Evolutionary conservation across 2,888 invertebrate species (phyloP).

Genomic region (Callimorpha dominula): DNA sequence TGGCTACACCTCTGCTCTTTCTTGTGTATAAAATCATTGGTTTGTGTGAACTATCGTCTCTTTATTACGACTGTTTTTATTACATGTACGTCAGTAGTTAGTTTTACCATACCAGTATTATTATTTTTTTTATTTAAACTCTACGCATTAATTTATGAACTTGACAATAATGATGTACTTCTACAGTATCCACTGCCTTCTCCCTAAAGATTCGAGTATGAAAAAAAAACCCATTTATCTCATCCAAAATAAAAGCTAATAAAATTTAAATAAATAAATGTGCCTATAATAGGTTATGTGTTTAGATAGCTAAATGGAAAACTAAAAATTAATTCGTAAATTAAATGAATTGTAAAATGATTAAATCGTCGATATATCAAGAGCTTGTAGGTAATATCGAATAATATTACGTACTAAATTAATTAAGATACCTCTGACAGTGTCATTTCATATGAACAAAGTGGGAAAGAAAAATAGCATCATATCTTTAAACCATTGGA

Average conservation of each 20-base stretch:
- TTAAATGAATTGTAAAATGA: slow-evolving; percentile 61
- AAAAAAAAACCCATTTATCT: slow-evolving; percentile 26
- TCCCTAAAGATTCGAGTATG: slow-evolving; percentile 23
- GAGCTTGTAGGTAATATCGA: slow-evolving; percentile 62
- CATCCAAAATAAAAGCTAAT: slow-evolving; percentile 30
- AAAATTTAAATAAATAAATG: slow-evolving; percentile 68
- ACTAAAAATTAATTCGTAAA: slow-evolving; percentile 66
- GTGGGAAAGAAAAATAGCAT: neutral
- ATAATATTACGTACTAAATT: slow-evolving; percentile 5
- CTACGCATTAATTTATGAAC: slow-evolving; percentile 31
- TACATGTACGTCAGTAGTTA: slow-evolving; percentile 15
- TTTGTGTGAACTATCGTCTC: neutral
- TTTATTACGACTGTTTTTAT: neutral
- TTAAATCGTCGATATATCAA: slow-evolving; percentile 68
- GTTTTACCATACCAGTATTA: slow-evolving; percentile 50
- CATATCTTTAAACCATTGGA: neutral
- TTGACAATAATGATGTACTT: slow-evolving; percentile 48
- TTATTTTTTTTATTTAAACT: slow-evolving; percentile 29
- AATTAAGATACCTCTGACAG: neutral
- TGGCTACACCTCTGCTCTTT: neutral
- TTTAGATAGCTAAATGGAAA: slow-evolving; percentile 69
- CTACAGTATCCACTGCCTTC: slow-evolving; percentile 46
- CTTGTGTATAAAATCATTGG: neutral
- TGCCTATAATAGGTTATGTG: slow-evolving; percentile 79
- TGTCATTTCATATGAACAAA: neutral